phyloP scores from a whole-genome alignment of 2,797 vertebrate species.

The Sparus aurata region DNA sequence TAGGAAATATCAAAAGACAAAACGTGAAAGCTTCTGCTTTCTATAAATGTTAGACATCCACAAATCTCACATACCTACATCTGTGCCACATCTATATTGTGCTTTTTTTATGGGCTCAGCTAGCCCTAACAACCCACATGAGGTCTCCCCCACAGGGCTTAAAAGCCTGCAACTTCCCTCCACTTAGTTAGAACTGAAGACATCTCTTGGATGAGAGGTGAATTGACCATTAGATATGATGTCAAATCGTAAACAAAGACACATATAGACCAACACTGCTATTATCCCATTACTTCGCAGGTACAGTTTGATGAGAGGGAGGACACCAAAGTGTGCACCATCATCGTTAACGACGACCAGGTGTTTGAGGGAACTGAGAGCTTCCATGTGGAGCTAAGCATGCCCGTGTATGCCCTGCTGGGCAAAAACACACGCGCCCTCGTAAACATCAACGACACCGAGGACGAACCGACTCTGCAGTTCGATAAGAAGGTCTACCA shows the following conservation, averaged over 20 bases:
- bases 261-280: neutral
- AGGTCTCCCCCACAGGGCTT: too few species aligned
- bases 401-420: slow-evolving; percentile 95
- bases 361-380: slow-evolving; percentile 92
- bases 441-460: slow-evolving; percentile 90
- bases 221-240: neutral
- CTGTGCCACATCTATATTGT: neutral
- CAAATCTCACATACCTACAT: neutral
- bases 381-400: slow-evolving; percentile 94
- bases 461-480: slow-evolving; percentile 94
- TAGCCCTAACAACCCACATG: too few species aligned
- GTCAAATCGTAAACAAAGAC: neutral
- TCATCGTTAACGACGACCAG: slow-evolving; percentile 90
- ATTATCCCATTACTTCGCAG: slow-evolving; percentile 71
- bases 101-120: neutral
- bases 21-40: neutral
- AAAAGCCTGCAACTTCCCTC: too few species aligned
- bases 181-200: too few species aligned
- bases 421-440: slow-evolving; percentile 86
- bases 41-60: too few species aligned
- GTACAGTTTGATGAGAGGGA: slow-evolving; percentile 98
- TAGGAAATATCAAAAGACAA: neutral
- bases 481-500: slow-evolving; percentile 92
- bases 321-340: slow-evolving; percentile 94
- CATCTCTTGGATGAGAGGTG: too few species aligned